Percentiles rank a stretch among this genome's conserved stretches.
Conservation (phyloP, 2,888 invertebrate species). For the Mythimna pallens region DNA sequence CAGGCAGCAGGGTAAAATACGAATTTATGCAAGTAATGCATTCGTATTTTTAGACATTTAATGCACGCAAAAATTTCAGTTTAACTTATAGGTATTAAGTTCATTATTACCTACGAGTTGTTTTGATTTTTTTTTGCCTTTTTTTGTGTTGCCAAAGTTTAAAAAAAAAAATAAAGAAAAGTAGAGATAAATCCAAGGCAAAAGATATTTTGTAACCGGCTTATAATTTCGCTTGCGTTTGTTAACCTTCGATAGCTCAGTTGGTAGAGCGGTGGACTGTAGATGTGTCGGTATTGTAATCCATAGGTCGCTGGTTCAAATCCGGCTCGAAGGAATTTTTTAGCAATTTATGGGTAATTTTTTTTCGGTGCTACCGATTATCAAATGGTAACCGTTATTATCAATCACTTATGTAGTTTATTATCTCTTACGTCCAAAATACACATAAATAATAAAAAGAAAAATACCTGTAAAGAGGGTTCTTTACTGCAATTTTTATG, state of each 20-base stretch:
- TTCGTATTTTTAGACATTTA: not conserved
- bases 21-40: too few relatives aligned
- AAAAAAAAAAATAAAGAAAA: not conserved
- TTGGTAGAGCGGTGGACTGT: constrained; percentile 92
- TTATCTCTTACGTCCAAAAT: too few relatives aligned
- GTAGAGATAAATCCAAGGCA: not conserved
- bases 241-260: constrained; percentile 90
- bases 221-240: constrained; percentile 54
- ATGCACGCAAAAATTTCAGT: not conserved
- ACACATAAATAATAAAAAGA: not conserved
- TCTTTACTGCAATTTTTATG: too few relatives aligned
- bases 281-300: constrained; percentile 78
- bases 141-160: not conserved
- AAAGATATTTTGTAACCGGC: not conserved
- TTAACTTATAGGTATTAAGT: too few relatives aligned
- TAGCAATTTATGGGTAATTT: not conserved
- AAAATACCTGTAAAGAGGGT: not conserved
- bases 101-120: too few relatives aligned
- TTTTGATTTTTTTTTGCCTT: too few relatives aligned
- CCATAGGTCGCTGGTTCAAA: constrained; percentile 92
- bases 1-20: too few relatives aligned
- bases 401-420: not conserved
- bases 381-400: not conserved
- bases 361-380: not conserved
- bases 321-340: constrained; percentile 90